phyloP scores from a whole-genome alignment of 2,113 vertebrate species.

The Lanius collurio region DNA sequence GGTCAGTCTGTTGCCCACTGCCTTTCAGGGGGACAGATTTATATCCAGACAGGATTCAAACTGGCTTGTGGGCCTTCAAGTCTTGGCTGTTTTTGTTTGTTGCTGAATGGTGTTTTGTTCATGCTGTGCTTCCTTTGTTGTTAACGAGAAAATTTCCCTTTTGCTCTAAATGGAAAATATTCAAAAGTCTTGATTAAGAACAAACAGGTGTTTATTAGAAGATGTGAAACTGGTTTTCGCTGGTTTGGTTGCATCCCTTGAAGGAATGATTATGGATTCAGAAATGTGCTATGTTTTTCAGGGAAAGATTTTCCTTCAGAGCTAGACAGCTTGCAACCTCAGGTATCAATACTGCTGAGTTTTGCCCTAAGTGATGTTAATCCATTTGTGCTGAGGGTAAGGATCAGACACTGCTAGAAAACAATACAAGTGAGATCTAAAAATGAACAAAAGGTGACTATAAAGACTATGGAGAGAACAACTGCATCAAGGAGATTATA shows the following conservation, averaged over 20 bases:
- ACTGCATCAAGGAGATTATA: background rate
- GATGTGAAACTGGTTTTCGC: background rate
- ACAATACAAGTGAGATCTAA: background rate
- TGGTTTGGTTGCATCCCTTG: background rate
- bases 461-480: background rate
- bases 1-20: background rate
- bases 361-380: background rate
- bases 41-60: background rate
- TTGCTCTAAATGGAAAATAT: background rate
- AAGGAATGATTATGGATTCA: background rate
- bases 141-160: background rate
- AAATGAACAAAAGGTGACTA: background rate
- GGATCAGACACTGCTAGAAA: background rate
- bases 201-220: background rate
- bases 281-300: background rate
- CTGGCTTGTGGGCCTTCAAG: background rate
- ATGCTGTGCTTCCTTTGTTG: background rate
- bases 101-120: background rate
- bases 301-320: background rate
- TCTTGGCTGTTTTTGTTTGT: background rate
- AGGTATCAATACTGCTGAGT: background rate
- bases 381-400: background rate
- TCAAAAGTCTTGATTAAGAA: background rate
- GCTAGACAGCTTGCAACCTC: background rate
- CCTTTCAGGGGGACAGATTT: background rate